Evolutionary conservation across 2,113 vertebrate species (phyloP).

Genomic region (Halichoeres trimaculatus): DNA sequence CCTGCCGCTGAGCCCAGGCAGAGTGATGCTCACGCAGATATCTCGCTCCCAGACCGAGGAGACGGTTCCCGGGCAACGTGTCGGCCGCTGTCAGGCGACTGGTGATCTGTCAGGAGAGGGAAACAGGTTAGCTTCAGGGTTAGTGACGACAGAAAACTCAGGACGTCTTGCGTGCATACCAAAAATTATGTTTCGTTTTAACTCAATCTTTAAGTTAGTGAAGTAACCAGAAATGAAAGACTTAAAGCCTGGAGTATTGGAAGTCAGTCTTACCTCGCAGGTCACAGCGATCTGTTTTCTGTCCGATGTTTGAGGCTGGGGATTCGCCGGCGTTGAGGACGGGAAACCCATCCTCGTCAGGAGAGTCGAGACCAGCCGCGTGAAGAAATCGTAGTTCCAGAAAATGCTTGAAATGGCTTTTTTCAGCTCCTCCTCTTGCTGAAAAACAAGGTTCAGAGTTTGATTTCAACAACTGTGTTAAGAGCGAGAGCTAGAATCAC

Average conservation of each 20-base stretch:
- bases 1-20: conserved; percentile 82
- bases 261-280: conserved; percentile 76
- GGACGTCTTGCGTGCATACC: too few relatives aligned
- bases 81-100: conserved; percentile 81
- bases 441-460: neutral
- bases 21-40: conserved; percentile 86
- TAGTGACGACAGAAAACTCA: too few relatives aligned
- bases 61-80: conserved; percentile 81
- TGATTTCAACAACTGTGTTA: too few relatives aligned
- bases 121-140: too few relatives aligned
- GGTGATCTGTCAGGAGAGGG: conserved; percentile 57
- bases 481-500: too few relatives aligned
- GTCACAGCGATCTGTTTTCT: conserved; percentile 82
- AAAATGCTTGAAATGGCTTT: conserved; percentile 31
- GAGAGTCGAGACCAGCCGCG: conserved; percentile 68
- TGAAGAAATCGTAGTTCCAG: conserved; percentile 79
- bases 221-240: too few relatives aligned
- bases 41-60: conserved; percentile 84
- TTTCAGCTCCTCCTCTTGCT: conserved; percentile 73
- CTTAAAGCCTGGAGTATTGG: too few relatives aligned
- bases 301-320: conserved; percentile 46
- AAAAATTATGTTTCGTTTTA: too few relatives aligned
- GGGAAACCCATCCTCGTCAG: conserved; percentile 60
- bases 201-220: too few relatives aligned
- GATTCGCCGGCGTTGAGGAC: conserved; percentile 7